Base-by-base conservation (phyloP, 2,888 invertebrate species). In the Eupithecia abbreviata region DNA sequence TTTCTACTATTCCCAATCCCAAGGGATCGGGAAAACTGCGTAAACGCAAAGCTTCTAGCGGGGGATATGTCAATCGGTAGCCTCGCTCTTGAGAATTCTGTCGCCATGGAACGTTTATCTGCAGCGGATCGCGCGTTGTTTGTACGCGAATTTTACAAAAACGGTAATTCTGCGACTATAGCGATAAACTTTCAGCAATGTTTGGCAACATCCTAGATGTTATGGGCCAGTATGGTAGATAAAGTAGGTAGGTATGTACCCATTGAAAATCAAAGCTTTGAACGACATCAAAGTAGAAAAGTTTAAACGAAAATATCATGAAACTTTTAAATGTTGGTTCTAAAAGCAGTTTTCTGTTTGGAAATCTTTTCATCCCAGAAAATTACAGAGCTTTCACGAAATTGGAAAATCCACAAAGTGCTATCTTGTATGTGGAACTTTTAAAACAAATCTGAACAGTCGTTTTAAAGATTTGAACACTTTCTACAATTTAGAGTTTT, bases 371-470 rank as follows among this genome's bases (percentile, higher is more conserved):
- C 62, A 62, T 62, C 4, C 62, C 62, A 30, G 62, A 62, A 30
- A 62, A 62, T 62, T 10, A 62, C 62, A 62, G 62, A 12, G 62
- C 62, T 62, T 62, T 30, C 62, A 62, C 12, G 62, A 62, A 62
- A 62, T 62, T 30, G 62, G 62, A 62, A 62, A 12, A 62, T 62
- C 62, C 30, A 30, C 30, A 62, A 62, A 62, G 30, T 62, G 62
- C 62, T 7, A 30, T 18, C 62, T 62, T 62, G 62, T 62, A 30
- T 62, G 62, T 18, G 62, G 10, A 62, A 62, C 30, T 2, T 62
- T 62, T 62, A 12, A 30, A 62, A 18, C 18, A 4, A 30, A 62
- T 62, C 30, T 62, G 10, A 62, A 62, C 30, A 30, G 7, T 30
- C 30, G 30, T 62, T 62, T 30, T 30, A 18, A 62, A 62, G 62